Evolutionary conservation across 1,140 invertebrate species (phyloP), one percentile per base, ranked within the genome.

Genomic region (Neodiprion lecontei): DNA sequence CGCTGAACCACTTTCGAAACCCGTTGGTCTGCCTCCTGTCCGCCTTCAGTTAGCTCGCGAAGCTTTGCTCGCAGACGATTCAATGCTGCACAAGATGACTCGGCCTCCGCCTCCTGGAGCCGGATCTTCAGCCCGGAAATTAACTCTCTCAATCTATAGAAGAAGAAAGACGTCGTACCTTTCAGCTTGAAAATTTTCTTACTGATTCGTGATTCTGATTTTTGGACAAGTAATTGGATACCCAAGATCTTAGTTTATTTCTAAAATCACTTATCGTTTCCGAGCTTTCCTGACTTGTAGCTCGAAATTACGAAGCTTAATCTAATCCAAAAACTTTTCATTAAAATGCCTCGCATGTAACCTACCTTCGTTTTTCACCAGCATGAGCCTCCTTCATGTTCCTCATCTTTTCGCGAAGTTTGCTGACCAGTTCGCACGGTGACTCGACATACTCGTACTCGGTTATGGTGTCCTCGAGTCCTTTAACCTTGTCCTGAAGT

Each of bases 1-100:
- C 77, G 79, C 67, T 85, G 80, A 9, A 82, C 77, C 8, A 80
- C 78, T 21, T 75, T 77, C 9, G 79, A 74, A 40, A 82, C 80
- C 72, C 79, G 81, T 65, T 79, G 78, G 69, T 85, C 83, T 50
- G 74, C 74, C 48, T 76, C 81, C 73, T 81, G 75, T 68, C 75
- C 80, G 68, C 78, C 82, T 72, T 82, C 85, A 79, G 79, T 83
- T 66, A 87, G 75, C 48, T 85, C 81, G 0, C 79, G 76, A 40
- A 88, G 70, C 73, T 85, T 86, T 14, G 79, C 83, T 72, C 82
- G 82, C 53, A 86, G 77, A 75, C 82, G 83, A 81, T 85, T 84
- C 70, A 87, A 72, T 70, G 81, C 82, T 5, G 78, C 78, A 53
- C 83, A 86, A 17, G 83, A 86, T 28, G 77, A 78, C 53, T 84